These are phyloP conservation scores for Bovichtus variegatus DNA, from an alignment of 2,797 vertebrate species.

Conservation along the genomic window DNA sequence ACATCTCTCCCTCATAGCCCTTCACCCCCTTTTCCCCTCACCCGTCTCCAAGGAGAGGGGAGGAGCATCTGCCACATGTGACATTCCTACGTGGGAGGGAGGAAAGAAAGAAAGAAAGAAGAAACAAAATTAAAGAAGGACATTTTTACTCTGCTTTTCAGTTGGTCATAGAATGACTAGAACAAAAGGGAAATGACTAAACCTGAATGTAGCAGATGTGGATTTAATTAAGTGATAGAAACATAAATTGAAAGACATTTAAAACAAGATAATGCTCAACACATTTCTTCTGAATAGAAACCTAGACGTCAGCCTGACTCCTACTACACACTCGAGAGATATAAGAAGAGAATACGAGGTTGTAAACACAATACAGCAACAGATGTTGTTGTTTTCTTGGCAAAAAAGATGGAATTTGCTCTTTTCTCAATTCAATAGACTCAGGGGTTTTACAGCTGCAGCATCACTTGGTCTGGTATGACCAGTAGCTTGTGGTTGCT, in stretches of 20 bases:
- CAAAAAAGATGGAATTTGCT: neutral
- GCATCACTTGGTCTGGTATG: no score
- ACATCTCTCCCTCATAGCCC: slow-evolving; percentile 76
- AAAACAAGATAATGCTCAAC: neutral
- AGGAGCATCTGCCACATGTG: slow-evolving; percentile 71
- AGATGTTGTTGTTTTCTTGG: neutral
- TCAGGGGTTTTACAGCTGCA: no score
- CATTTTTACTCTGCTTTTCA: neutral
- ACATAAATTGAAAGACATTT: neutral
- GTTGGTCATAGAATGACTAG: neutral
- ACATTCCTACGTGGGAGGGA: slow-evolving; percentile 67
- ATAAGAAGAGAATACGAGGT: neutral
- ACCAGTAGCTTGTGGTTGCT: no score
- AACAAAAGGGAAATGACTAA: neutral
- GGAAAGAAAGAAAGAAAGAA: slow-evolving; percentile 9
- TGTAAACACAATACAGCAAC: neutral
- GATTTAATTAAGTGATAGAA: neutral
- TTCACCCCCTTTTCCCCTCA: slow-evolving; percentile 77
- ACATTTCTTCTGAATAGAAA: neutral
- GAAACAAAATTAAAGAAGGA: slow-evolving; percentile 14
- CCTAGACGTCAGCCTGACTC: neutral
- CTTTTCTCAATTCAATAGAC: neutral
- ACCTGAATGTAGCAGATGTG: neutral
- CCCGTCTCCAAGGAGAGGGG: slow-evolving; percentile 65
- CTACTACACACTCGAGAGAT: neutral